These are phyloP conservation scores for Netelia fuscicornis DNA, from an alignment of 2,888 invertebrate genomes.

Conservation along the genomic window DNA sequence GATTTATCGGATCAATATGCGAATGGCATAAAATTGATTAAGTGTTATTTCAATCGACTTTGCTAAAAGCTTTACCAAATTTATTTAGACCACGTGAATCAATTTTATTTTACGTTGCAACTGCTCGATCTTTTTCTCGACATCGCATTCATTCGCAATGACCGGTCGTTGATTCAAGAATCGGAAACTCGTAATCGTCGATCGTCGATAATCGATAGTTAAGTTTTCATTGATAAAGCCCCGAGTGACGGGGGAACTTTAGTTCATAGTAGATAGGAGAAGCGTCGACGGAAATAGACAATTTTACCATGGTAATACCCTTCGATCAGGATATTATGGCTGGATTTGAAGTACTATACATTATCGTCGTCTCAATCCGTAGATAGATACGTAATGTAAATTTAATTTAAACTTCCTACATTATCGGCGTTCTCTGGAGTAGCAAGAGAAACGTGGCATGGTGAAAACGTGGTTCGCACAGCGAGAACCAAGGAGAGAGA, in stretches of 20 bases:
- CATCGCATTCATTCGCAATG: too few relatives aligned
- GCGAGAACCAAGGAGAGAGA: conserved; percentile 36
- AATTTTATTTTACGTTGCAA: neutral
- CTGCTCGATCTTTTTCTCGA: too few relatives aligned
- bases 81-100: too few relatives aligned
- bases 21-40: too few relatives aligned
- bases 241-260: neutral
- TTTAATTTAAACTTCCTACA: conserved; percentile 73
- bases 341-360: conserved; percentile 30
- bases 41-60: too few relatives aligned
- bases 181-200: neutral
- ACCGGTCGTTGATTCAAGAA: neutral
- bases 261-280: conserved; percentile 18
- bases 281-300: conserved; percentile 60
- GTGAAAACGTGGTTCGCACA: conserved; percentile 22
- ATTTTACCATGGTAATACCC: conserved; percentile 54
- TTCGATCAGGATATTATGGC: conserved; percentile 59
- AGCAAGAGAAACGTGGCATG: conserved; percentile 1
- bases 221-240: conserved; percentile 9
- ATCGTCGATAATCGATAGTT: neutral
- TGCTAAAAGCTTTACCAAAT: too few relatives aligned
- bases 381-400: conserved; percentile 71
- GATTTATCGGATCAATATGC: conserved; percentile 1
- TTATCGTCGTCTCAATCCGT: conserved; percentile 52
- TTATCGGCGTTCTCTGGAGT: conserved; percentile 68